Conservation (phyloP, 2,113 vertebrate genomes). For the Odocoileus hemionus region DNA sequence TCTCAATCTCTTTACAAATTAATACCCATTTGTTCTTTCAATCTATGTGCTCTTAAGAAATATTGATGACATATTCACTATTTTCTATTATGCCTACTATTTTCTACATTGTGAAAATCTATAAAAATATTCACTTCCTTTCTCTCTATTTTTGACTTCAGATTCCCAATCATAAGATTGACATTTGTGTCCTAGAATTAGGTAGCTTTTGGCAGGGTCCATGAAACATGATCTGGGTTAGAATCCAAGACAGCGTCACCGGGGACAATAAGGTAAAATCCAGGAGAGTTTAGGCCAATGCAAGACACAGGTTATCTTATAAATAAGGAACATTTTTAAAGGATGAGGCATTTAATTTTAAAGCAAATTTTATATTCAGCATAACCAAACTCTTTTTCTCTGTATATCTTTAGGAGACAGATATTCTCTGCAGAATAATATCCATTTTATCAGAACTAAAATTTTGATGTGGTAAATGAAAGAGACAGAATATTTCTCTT, state of each 20-base stretch:
- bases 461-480: background rate
- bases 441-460: background rate
- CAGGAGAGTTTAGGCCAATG: background rate
- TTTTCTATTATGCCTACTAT: background rate
- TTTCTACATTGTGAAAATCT: background rate
- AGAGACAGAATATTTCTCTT: background rate
- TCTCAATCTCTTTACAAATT: background rate
- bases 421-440: background rate
- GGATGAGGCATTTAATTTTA: background rate
- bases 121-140: background rate
- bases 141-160: background rate
- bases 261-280: background rate
- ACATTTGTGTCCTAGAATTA: background rate
- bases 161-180: background rate
- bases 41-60: background rate
- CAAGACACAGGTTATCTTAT: background rate
- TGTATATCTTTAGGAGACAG: background rate
- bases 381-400: background rate
- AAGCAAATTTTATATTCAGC: background rate
- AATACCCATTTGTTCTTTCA: background rate
- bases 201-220: background rate
- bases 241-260: background rate
- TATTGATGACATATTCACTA: background rate
- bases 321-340: background rate
- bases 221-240: background rate